A percentile compares a stretch with the other conserved stretches of the same genome.
Evolutionary conservation across 2,797 vertebrate species (phyloP).

Genomic region (Dermochelys coriacea): DNA sequence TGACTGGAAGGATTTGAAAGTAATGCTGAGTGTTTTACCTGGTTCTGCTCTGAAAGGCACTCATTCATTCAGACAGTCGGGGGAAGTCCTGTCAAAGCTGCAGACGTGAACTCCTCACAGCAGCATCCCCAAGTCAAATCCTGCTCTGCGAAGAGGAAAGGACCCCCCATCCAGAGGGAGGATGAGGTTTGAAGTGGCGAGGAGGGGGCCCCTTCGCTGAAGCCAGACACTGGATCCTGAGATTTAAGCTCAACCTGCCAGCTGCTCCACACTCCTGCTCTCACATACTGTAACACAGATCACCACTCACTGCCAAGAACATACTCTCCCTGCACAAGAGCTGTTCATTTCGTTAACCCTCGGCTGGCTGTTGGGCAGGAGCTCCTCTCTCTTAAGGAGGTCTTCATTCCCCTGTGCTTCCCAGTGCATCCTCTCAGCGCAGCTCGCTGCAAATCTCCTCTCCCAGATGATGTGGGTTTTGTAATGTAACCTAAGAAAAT

Average conservation of each 20-base stretch:
- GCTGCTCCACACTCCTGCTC: background rate
- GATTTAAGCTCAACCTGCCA: background rate
- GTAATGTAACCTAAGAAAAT: background rate
- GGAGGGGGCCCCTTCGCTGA: background rate
- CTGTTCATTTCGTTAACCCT: slow-evolving; percentile 62
- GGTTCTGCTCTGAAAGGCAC: slow-evolving; percentile 23
- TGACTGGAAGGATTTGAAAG: background rate
- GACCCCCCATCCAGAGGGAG: background rate
- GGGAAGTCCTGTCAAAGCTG: background rate
- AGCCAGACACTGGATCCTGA: background rate
- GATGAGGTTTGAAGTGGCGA: background rate
- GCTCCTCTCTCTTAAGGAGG: background rate
- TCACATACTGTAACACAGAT: background rate
- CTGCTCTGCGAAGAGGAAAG: rapidly evolving
- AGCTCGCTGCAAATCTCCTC: background rate
- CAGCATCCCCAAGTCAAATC: background rate
- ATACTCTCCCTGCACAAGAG: slow-evolving; percentile 14
- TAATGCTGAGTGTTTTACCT: slow-evolving; percentile 69
- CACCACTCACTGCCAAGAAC: slow-evolving; percentile 13
- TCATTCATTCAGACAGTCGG: slow-evolving; percentile 49
- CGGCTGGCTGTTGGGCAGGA: slow-evolving; percentile 18
- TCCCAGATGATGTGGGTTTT: background rate
- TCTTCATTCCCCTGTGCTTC: background rate
- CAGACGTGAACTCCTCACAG: background rate
- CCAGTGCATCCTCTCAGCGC: background rate